Conservation (phyloP, 1,140 invertebrate genomes). For the Drosophila lowei region DNA sequence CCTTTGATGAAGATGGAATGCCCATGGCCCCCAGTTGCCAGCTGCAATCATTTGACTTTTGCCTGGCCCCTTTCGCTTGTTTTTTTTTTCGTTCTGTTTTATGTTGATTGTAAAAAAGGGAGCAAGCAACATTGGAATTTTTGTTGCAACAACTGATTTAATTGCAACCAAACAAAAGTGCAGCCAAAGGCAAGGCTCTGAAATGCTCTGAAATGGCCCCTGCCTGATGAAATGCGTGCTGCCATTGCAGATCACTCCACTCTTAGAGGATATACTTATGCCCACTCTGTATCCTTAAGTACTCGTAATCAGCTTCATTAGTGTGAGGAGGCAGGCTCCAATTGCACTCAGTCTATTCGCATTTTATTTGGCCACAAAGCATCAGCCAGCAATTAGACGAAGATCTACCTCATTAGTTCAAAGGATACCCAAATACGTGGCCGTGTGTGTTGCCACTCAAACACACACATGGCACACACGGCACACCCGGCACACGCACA, state of each 20-base stretch:
- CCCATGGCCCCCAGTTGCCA: slow-evolving; percentile 33
- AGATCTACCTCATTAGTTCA: slow-evolving; percentile 61
- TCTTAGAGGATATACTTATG: too few relatives aligned
- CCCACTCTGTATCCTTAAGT: neutral
- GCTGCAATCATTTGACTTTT: slow-evolving; percentile 73
- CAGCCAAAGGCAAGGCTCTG: slow-evolving; percentile 22
- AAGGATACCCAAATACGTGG: slow-evolving; percentile 48
- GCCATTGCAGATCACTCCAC: too few relatives aligned
- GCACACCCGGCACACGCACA: slow-evolving; percentile 19
- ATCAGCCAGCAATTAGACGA: slow-evolving; percentile 51
- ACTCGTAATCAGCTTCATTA: slow-evolving; percentile 49
- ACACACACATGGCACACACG: neutral
- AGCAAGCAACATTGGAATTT: slow-evolving; percentile 17
- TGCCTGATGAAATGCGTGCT: neutral
- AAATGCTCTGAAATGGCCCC: neutral
- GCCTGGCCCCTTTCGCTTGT: slow-evolving; percentile 40
- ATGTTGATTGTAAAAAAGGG: slow-evolving; percentile 66
- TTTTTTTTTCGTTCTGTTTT: slow-evolving; percentile 23
- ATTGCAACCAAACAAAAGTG: slow-evolving; percentile 42
- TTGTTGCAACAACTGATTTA: slow-evolving; percentile 60
- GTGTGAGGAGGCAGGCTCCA: neutral
- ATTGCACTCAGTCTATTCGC: neutral
- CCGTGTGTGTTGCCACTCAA: slow-evolving; percentile 3
- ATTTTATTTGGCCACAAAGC: slow-evolving; percentile 30
- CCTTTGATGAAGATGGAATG: slow-evolving; percentile 78